Conservation (phyloP, 2,888 invertebrate genomes). For the Lycocerus yunnanus region DNA sequence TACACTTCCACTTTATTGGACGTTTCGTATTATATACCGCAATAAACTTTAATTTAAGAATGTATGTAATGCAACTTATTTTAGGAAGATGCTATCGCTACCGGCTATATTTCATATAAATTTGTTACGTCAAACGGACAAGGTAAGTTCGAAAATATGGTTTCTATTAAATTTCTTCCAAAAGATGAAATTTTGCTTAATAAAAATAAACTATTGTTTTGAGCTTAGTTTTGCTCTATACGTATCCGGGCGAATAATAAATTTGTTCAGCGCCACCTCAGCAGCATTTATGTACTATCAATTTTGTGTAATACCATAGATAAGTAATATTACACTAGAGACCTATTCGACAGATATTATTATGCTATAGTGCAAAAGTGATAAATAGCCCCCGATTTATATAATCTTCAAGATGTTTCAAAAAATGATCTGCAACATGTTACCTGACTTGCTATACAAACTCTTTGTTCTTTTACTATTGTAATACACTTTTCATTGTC, state of each 20-base stretch:
- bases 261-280: background rate
- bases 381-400: background rate
- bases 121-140: constrained; percentile 8
- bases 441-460: no score
- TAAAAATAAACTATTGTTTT: background rate
- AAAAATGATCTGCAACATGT: no score
- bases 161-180: background rate
- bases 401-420: no score
- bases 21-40: constrained; percentile 36
- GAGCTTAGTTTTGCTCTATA: background rate
- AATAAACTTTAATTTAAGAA: constrained; percentile 35
- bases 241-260: background rate
- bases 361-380: background rate
- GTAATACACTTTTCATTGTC: no score
- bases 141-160: background rate
- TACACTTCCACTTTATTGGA: constrained; percentile 42
- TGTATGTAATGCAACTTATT: constrained; percentile 7
- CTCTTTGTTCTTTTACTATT: no score
- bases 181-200: background rate
- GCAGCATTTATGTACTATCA: background rate
- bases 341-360: background rate
- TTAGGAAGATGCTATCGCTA: background rate
- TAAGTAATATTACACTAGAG: background rate
- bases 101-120: constrained; percentile 10
- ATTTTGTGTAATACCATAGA: background rate